Base-by-base conservation (phyloP, 2,113 vertebrate species). In the Sciurus niger region DNA sequence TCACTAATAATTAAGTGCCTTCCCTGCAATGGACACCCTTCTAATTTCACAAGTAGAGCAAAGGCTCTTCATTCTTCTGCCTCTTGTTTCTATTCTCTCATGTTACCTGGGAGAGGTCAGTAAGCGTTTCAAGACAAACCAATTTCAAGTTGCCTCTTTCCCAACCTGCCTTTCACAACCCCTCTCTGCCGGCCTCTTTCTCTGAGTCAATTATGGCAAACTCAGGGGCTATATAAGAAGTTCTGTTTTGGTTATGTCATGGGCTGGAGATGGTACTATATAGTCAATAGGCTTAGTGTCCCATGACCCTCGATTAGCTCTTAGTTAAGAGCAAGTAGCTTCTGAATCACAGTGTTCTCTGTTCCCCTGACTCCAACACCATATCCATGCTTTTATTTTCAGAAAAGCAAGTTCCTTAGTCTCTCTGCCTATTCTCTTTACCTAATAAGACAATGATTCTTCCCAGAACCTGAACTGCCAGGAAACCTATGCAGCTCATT, bases 1-100 rank as follows among this genome's bases (percentile, higher is more conserved):
- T 83, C 37, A 60, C 18, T 85, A 79, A 79, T 51, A 84, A 79
- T 68, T 60, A 60, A 94, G 88, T 90, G 32, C 80, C 90, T 43
- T 46, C 63, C 4, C 37, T 55, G 20, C 6, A 68, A 79, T 89
- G n/a, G 70, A 65, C 0, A 22, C 6, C 8, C 8, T 53, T 96
- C 91, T 84, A 20, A n/a, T 85, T 92, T 95, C 78, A 18, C 20
- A 80, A 78, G 34, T 40, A 7, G 20, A 91, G 9, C 48, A 67
- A n/a, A 48, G 25, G 12, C 14, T 72, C n/a, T 84, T 65, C 30
- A 6, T 90, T 63, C 7, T 90, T 79, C 30, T 74, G 55, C 25
- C 8, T 90, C 25, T 97, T n/a, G 2, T 89, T 93, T 65, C 32
- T 84, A 10, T 30, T 85, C 37, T 94, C 13, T 67, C 2, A 34